Evolutionary conservation across 2,797 vertebrate species (phyloP).

Genomic region (Neosilurus mollespiculum): DNA sequence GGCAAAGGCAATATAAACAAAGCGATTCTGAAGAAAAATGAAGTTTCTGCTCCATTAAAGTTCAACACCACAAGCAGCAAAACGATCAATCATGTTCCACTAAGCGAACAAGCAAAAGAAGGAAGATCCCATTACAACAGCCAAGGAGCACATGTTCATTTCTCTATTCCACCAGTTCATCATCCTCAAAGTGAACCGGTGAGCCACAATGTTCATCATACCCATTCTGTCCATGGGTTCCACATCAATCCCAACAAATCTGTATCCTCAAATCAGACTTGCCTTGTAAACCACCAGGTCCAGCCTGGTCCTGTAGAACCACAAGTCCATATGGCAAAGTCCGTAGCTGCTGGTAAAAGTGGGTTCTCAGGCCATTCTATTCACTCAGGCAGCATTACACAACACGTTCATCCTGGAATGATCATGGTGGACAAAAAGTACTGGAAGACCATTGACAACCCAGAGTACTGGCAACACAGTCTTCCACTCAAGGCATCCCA

Average conservation of each 20-base stretch:
- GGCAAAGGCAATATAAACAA: slow-evolving; percentile 75
- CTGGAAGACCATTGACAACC: slow-evolving; percentile 97
- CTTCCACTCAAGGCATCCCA: slow-evolving; percentile 83
- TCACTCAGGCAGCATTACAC: slow-evolving; percentile 68
- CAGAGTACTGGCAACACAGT: slow-evolving; percentile 99
- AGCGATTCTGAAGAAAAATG: slow-evolving; percentile 85
- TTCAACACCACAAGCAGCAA: slow-evolving; percentile 55
- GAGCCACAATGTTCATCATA: slow-evolving; percentile 61
- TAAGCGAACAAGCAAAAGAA: slow-evolving; percentile 62
- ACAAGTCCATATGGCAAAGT: slow-evolving; percentile 64
- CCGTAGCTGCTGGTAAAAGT: slow-evolving; percentile 62
- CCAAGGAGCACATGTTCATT: slow-evolving; percentile 64
- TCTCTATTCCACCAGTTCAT: slow-evolving; percentile 64
- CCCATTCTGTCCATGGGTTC: slow-evolving; percentile 65
- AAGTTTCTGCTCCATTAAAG: slow-evolving; percentile 74
- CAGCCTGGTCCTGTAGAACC: slow-evolving; percentile 45
- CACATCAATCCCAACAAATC: slow-evolving; percentile 69
- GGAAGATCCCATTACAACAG: slow-evolving; percentile 65
- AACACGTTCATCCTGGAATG: slow-evolving; percentile 66
- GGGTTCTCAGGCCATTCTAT: slow-evolving; percentile 67
- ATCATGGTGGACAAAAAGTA: slow-evolving; percentile 80
- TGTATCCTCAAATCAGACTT: slow-evolving; percentile 46
- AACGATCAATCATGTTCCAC: slow-evolving; percentile 56
- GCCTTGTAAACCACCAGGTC: slow-evolving; percentile 58
- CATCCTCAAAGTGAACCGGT: slow-evolving; percentile 57